phyloP scores from a whole-genome alignment of 2,113 vertebrate species.

The Xiphophorus hellerii region DNA sequence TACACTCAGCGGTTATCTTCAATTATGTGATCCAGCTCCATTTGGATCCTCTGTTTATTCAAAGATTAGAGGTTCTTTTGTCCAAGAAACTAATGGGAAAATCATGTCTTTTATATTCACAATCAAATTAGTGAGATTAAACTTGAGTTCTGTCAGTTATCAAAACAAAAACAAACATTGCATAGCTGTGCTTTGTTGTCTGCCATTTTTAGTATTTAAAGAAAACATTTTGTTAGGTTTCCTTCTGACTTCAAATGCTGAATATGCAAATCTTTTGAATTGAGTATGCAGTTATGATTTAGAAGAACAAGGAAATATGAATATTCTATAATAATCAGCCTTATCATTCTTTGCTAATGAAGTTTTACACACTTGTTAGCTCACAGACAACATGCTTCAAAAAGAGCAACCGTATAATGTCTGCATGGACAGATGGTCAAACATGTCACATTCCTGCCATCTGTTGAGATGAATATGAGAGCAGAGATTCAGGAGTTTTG shows the following conservation, averaged over 20 bases:
- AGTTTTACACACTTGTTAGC: conserved; percentile 34
- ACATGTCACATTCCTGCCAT: conserved; percentile 48
- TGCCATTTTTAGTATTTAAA: background rate
- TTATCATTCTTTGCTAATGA: conserved; percentile 41
- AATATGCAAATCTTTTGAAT: background rate
- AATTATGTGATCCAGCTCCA: background rate
- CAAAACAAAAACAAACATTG: background rate
- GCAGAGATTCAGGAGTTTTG: conserved; percentile 12
- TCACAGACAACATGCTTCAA: conserved; percentile 18
- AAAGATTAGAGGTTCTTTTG: conserved; percentile 31
- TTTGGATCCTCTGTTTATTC: conserved; percentile 42
- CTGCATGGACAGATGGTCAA: conserved; percentile 52
- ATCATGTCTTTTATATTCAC: conserved; percentile 34
- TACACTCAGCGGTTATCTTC: conserved; percentile 30
- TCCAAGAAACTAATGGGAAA: conserved; percentile 36
- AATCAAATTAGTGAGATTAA: conserved; percentile 21
- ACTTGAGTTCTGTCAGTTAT: background rate
- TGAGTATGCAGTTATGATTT: background rate
- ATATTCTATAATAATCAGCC: background rate
- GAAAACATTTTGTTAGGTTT: background rate
- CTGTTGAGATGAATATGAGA: conserved; percentile 42
- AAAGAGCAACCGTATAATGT: background rate
- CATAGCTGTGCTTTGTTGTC: background rate
- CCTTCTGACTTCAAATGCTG: background rate
- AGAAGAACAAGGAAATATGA: background rate